phyloP scores from a whole-genome alignment of 2,888 invertebrate genomes.

The Monoplex corrugatus region DNA sequence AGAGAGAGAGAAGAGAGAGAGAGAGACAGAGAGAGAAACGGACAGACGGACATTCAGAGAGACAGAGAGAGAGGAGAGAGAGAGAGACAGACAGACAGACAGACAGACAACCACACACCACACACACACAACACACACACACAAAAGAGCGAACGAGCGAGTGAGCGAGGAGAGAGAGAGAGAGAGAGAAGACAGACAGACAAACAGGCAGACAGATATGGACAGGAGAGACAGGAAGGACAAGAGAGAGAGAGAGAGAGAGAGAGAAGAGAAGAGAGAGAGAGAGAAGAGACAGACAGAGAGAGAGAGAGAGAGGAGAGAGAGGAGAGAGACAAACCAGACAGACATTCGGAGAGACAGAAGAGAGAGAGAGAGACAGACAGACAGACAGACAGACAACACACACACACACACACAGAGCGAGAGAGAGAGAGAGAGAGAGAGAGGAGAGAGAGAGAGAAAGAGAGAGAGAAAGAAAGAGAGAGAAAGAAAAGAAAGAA shows the following conservation, averaged over 20 bases:
- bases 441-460: background rate
- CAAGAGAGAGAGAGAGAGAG: no score
- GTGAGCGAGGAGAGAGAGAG: background rate
- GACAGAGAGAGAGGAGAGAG: background rate
- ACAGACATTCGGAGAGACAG: background rate
- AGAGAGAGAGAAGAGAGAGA: background rate
- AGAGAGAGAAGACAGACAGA: slow-evolving; percentile 17
- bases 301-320: no score
- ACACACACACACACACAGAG: no score
- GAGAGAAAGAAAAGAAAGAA: background rate
- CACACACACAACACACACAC: no score
- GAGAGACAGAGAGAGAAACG: background rate
- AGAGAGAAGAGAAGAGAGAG: background rate
- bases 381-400: background rate
- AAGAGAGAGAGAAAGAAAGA: background rate
- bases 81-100: background rate
- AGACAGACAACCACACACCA: background rate
- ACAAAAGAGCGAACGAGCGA: background rate
- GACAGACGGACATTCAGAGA: background rate
- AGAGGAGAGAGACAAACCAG: no score
- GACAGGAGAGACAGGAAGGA: no score
- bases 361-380: no score
- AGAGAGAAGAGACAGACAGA: no score
- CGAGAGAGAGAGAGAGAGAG: background rate
- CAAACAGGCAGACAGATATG: background rate